These are phyloP conservation scores for Drosophila ohnishii DNA, from an alignment of 1,140 invertebrate genomes.

Conservation along the genomic window DNA sequence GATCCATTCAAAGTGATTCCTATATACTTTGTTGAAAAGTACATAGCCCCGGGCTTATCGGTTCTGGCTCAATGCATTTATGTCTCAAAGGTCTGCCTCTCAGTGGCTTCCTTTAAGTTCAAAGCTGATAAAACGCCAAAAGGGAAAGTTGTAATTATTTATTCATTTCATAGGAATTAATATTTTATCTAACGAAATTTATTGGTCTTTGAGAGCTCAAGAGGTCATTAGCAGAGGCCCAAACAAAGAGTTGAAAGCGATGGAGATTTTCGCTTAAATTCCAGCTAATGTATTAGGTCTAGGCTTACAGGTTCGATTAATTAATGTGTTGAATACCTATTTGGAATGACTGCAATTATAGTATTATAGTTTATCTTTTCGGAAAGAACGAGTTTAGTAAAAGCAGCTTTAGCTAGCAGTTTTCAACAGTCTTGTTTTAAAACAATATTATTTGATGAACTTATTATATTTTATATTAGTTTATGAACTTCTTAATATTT, in stretches of 20 bases:
- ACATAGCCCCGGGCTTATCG: conserved; percentile 18
- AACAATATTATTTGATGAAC: not conserved
- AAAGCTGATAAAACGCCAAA: conserved; percentile 22
- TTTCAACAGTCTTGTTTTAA: not conserved
- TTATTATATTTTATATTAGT: not conserved
- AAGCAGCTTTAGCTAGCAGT: not conserved
- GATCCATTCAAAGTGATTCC: not conserved
- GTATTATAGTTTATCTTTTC: not conserved
- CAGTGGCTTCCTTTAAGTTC: conserved; percentile 7
- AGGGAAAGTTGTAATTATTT: conserved; percentile 28
- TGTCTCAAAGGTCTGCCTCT: not conserved
- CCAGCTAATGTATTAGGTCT: not conserved
- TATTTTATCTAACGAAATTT: conserved; percentile 41
- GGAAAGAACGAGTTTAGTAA: not conserved
- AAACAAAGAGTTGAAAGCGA: conserved; percentile 25
- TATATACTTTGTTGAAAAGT: not conserved
- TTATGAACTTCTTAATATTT: not conserved
- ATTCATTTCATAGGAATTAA: conserved; percentile 20
- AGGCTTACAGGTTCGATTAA: not conserved
- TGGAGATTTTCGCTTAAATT: not conserved
- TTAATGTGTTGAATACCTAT: not conserved
- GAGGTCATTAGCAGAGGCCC: conserved; percentile 20
- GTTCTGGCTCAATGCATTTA: conserved; percentile 1
- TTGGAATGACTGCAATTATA: not conserved
- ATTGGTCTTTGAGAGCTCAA: conserved; percentile 24